phyloP scores from a whole-genome alignment of 2,797 vertebrate species.

The Schizopygopsis malacanthus region DNA sequence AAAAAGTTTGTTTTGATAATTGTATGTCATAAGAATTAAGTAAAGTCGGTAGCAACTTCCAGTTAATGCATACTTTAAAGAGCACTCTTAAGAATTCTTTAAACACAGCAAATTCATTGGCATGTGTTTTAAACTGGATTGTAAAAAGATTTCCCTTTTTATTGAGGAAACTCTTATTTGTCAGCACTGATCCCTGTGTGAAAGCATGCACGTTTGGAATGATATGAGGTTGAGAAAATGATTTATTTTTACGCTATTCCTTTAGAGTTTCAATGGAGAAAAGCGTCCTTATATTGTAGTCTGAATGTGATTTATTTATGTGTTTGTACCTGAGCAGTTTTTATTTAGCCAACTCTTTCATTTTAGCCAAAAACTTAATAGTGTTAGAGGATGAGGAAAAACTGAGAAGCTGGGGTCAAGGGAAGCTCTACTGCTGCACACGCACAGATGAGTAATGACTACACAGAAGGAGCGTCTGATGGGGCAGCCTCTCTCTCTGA shows the following conservation, averaged over 20 bases:
- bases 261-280: neutral
- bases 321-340: neutral
- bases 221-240: neutral
- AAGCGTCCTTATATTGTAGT: neutral
- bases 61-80: neutral
- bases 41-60: too few relatives aligned
- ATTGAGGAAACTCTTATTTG: neutral
- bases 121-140: too few relatives aligned
- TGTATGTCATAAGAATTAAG: too few relatives aligned
- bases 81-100: too few relatives aligned
- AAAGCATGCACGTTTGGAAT: neutral
- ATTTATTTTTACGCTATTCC: neutral
- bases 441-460: conserved; percentile 36
- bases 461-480: conserved; percentile 12
- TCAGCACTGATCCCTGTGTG: neutral
- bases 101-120: neutral
- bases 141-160: neutral
- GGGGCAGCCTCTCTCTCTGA: conserved; percentile 31
- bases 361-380: neutral
- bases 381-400: neutral
- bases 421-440: neutral
- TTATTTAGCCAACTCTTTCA: neutral
- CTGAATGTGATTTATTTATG: neutral
- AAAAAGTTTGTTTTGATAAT: too few relatives aligned
- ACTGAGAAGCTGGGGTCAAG: conserved; percentile 20